phyloP scores from a whole-genome alignment of 2,113 vertebrate species.

The Hemicordylus capensis region DNA sequence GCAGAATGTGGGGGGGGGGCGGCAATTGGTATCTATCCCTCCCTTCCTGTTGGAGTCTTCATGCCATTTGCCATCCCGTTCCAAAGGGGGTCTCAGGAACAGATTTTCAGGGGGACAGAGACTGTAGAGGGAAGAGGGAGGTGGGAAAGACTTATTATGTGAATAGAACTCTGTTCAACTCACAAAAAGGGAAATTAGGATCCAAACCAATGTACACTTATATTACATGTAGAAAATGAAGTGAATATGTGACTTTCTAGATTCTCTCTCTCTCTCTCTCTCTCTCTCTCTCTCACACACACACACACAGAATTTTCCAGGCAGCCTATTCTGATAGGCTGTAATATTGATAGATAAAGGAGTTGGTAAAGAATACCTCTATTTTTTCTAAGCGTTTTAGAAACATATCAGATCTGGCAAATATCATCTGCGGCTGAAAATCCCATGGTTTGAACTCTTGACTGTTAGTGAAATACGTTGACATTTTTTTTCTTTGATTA shows the following conservation, averaged over 20 bases:
- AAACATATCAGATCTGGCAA: conserved; percentile 80
- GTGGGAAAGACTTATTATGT: too few species aligned
- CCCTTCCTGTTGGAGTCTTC: too few species aligned
- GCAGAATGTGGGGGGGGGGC: too few species aligned
- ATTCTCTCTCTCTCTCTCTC: too few species aligned
- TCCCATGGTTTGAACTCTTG: conserved; percentile 76
- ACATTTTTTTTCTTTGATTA: conserved; percentile 68
- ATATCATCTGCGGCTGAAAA: conserved; percentile 82
- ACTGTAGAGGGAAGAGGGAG: too few species aligned
- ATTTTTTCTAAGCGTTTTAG: conserved; percentile 75
- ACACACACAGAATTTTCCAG: not conserved
- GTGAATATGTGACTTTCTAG: not conserved
- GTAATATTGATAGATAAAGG: not conserved
- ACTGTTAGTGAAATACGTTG: conserved; percentile 61
- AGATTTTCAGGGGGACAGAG: too few species aligned
- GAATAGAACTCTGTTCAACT: not conserved
- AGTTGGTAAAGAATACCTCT: conserved; percentile 72
- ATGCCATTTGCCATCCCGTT: too few species aligned
- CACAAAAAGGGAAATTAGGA: conserved; percentile 7
- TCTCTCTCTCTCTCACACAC: too few species aligned
- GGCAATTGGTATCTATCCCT: too few species aligned
- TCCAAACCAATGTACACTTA: not conserved
- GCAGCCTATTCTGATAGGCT: not conserved
- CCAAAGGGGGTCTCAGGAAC: not conserved
- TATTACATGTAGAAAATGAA: conserved; percentile 21